Evolutionary conservation across 2,797 vertebrate species (phyloP).

Genomic region (Octomys mimax): DNA sequence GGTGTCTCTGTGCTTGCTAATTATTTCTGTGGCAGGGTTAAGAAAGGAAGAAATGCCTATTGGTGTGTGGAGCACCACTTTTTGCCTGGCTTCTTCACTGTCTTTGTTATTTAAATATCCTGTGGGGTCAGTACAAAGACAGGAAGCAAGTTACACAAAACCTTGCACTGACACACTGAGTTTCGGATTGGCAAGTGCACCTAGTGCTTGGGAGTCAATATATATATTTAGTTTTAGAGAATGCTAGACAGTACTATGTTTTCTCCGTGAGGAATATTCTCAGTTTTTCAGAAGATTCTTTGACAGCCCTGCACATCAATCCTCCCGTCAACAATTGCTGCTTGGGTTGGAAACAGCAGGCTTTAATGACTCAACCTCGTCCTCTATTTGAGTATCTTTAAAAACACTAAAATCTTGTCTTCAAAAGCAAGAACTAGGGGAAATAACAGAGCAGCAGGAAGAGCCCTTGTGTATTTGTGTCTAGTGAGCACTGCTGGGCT

Average conservation of each 20-base stretch:
- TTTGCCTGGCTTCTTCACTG: constrained; percentile 74
- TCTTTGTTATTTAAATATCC: constrained; percentile 90
- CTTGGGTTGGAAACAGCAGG: constrained; percentile 39
- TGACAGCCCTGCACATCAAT: not conserved
- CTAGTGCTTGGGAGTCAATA: constrained; percentile 56
- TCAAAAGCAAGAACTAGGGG: constrained; percentile 20
- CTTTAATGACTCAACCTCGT: constrained; percentile 82
- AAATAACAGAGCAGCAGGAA: constrained; percentile 58
- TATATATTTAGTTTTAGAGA: constrained; percentile 70
- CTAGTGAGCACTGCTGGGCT: constrained; percentile 54
- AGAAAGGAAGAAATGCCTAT: constrained; percentile 49
- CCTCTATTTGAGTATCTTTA: constrained; percentile 78
- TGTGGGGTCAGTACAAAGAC: constrained; percentile 89
- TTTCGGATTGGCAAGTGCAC: constrained; percentile 85
- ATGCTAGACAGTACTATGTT: constrained; percentile 36
- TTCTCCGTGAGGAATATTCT: constrained; percentile 42
- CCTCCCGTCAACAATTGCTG: not conserved
- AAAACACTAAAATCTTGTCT: constrained; percentile 76
- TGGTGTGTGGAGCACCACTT: constrained; percentile 59
- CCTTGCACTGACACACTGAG: constrained; percentile 79
- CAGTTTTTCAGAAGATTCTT: constrained; percentile 69
- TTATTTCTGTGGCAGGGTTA: constrained; percentile 40
- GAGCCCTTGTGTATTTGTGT: constrained; percentile 58
- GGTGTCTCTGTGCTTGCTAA: not conserved
- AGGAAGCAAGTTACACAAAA: constrained; percentile 90